These are phyloP conservation scores for Eumaeus atala DNA, from an alignment of 1,140 invertebrate genomes.

Conservation along the genomic window DNA sequence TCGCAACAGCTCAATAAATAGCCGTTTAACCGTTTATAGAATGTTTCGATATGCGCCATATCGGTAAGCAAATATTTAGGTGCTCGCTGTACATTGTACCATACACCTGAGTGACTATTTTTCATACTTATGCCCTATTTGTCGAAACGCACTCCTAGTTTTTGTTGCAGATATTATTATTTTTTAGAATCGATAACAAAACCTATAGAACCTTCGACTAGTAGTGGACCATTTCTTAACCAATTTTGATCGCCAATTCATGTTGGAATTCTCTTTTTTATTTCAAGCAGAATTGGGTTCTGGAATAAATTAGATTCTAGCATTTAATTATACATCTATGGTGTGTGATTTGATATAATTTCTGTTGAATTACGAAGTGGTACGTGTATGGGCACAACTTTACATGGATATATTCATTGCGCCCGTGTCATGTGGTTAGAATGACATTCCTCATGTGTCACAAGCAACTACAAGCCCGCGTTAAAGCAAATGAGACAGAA, in stretches of 20 bases:
- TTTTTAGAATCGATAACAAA: not conserved
- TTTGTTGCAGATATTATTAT: not conserved
- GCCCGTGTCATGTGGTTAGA: constrained; percentile 1
- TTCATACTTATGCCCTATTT: constrained; percentile 5
- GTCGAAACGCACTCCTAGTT: not conserved
- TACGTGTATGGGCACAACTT: constrained; percentile 8
- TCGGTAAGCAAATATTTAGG: constrained; percentile 4
- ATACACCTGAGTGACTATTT: not conserved
- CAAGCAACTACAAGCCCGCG: not conserved
- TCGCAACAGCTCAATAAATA: constrained; percentile 19
- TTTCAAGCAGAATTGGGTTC: too few relatives aligned
- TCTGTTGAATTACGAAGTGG: constrained; percentile 1
- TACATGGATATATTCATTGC: constrained; percentile 1
- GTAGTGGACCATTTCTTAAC: too few relatives aligned
- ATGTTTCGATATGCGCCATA: constrained; percentile 3
- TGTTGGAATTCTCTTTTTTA: too few relatives aligned
- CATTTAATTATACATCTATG: not conserved
- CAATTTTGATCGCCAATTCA: too few relatives aligned
- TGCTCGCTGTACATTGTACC: not conserved
- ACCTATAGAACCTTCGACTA: too few relatives aligned
- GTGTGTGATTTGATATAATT: constrained; percentile 6
- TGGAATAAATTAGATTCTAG: too few relatives aligned
- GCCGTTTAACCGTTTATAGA: not conserved
- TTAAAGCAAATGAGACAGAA: not conserved
- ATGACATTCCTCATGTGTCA: constrained; percentile 5